Evolutionary conservation across 2,888 invertebrate species (phyloP), one percentile per base, ranked within the genome.

Genomic region (Ryuthela nishihirai): DNA sequence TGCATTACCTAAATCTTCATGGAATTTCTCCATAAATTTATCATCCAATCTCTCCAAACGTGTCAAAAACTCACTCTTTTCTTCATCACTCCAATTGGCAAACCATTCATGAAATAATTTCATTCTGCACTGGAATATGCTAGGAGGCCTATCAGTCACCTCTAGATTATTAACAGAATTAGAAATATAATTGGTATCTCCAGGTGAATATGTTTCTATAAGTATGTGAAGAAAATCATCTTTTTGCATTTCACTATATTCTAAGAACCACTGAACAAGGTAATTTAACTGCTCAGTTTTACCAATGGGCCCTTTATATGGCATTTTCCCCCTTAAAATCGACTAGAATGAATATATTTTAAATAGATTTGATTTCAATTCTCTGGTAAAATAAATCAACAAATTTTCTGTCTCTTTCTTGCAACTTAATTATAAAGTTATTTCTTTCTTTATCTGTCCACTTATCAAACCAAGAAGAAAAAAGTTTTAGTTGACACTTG

Each of bases 241-340:
- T 53, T 87, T 80, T 72, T 91, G 90, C 73, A 90, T 79, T 71
- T 90, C 90, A 72, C 89, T 89, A 82, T 88, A 91, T 75, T 90
- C 89, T 70, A 83, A 82, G 71, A 91, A 91, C 91, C 91, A 91
- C 72, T 88, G 85, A 54, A 86, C 78, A 65, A 90, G 77, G 72
- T 89, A 91, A 50, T 87, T 80, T 69, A 90, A 78, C 75, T 91
- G 89, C 21, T 65, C 59, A 17, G 53, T 38, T 35, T 53, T 60
- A 23, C 52, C 49, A 36, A 54, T 45, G 12, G 63, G 63, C 17
- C 63, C 54, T 42, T 53, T 59, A 26, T 52, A 52, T 26, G 60
- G 18, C 59, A 59, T 59, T 17, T 34, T 34, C 34, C 4, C n/a
- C n/a, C n/a, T n/a, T n/a, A n/a, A n/a, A n/a, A n/a, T n/a, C n/a